Percentiles rank a stretch among this genome's conserved stretches.
Evolutionary conservation across 2,888 invertebrate genomes (phyloP).

Genomic region (Myopa testacea): DNA sequence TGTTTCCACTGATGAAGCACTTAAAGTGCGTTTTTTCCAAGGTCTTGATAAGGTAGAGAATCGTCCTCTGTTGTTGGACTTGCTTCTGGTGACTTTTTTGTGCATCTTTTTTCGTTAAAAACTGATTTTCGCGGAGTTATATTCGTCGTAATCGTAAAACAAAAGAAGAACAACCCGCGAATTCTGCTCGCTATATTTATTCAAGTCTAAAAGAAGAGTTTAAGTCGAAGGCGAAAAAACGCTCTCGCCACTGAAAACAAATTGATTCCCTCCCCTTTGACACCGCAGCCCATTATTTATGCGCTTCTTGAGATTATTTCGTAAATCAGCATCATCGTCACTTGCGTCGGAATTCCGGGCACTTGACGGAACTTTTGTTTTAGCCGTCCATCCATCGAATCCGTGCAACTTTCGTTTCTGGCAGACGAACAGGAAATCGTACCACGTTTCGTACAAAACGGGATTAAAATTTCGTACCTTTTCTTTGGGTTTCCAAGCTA

Average conservation of each 20-base stretch:
- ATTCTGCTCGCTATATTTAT: background rate
- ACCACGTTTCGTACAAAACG: background rate
- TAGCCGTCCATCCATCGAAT: background rate
- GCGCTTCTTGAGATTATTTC: conserved; percentile 49
- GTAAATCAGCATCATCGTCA: conserved; percentile 25
- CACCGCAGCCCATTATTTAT: conserved; percentile 64
- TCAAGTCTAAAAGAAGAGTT: background rate
- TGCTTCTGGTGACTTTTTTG: background rate
- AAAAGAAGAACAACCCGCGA: background rate
- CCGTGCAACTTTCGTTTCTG: background rate
- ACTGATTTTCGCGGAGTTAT: background rate
- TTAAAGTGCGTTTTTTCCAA: background rate
- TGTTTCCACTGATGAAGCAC: conserved; percentile 65
- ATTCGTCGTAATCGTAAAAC: background rate
- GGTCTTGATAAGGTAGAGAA: background rate
- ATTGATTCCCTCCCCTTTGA: conserved; percentile 64
- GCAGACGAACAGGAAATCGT: too few relatives aligned
- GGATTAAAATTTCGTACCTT: background rate
- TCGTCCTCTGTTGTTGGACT: background rate
- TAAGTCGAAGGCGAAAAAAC: background rate
- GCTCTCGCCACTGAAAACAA: conserved; percentile 47
- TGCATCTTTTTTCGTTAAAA: background rate
- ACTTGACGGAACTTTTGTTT: conserved; percentile 18
- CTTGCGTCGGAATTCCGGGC: background rate
- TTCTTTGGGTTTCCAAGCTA: too few relatives aligned